phyloP scores from a whole-genome alignment of 2,888 invertebrate genomes.

The Papilio elwesi region DNA sequence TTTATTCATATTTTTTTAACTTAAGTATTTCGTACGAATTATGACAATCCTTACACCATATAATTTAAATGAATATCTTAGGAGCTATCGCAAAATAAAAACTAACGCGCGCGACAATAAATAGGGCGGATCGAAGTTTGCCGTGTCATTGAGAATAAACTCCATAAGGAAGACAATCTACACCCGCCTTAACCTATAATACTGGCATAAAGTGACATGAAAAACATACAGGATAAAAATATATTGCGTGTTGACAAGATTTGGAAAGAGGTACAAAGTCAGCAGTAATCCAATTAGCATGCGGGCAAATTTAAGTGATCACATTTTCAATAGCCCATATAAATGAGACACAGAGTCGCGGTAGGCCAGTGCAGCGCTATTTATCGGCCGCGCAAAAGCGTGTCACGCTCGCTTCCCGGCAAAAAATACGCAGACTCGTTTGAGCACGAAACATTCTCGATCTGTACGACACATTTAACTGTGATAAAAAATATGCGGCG shows the following conservation, averaged over 20 bases:
- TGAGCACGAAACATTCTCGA: slow-evolving; percentile 10
- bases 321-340: slow-evolving; percentile 39
- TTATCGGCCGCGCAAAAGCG: slow-evolving; percentile 40
- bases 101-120: too few relatives aligned
- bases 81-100: too few relatives aligned
- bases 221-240: too few relatives aligned
- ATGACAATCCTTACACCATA: too few relatives aligned
- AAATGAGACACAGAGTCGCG: slow-evolving; percentile 35
- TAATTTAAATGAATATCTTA: too few relatives aligned
- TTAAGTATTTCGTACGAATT: too few relatives aligned
- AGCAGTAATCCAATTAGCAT: slow-evolving; percentile 35
- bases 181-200: too few relatives aligned
- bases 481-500: slow-evolving; percentile 48
- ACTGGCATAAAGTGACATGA: too few relatives aligned
- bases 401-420: slow-evolving; percentile 31
- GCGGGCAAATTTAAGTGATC: slow-evolving; percentile 34
- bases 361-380: slow-evolving; percentile 41
- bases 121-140: too few relatives aligned
- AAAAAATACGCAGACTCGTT: slow-evolving; percentile 34
- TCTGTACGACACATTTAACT: background rate
- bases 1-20: too few relatives aligned
- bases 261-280: background rate
- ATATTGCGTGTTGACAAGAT: background rate
- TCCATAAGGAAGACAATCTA: too few relatives aligned
- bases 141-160: too few relatives aligned